Evolutionary conservation across 1,140 invertebrate genomes (phyloP), one percentile per base, ranked within the genome.

Genomic region (Bombus haemorrhoidalis): DNA sequence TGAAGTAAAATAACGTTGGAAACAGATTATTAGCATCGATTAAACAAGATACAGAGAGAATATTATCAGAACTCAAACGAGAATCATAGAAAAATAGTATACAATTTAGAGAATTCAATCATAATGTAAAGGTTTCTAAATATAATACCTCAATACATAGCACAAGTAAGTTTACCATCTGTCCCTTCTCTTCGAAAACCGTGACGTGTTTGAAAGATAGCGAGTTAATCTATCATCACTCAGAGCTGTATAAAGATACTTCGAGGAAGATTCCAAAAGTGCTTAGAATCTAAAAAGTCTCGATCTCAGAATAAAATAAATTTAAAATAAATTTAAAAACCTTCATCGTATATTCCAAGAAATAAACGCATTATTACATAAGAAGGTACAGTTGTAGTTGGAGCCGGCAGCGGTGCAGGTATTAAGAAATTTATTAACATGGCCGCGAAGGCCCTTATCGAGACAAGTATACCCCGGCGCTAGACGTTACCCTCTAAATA

Each of bases 401-500:
- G 0, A 59, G 75, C 72, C 72, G 41, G 15, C 81, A 69, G 47
- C 76, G 41, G 25, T 37, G 66, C 37, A 25, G 32, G 76, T 85
- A 85, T 85, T 85, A 80, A 85, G 83, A 80, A 80, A 80, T 85
- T 85, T 85, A 85, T 85, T 85, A 80, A 85, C 76, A 59, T 73
- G 41, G 15, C 32, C 39, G 75, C 75, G 66, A 59, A 62, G 37
- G 76, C 68, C 2, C 53, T 79, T 85, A 85, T 85, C 83, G 76
- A 73, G 68, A 43, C 83, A 72, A 85, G 83, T 80, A 72, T 72
- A 85, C 32, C 43, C 72, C 81, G 81, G 71, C 82, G 80, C 82
- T 88, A 91, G 88, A 88, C 85, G 69, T 85, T 89, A 78, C 28
- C 77, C 83, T 91, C 89, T 91, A 89, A 92, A 77, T 92, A 91